Conservation (phyloP, 2,113 vertebrate species). For the Rhegmatorhina hoffmannsi region DNA sequence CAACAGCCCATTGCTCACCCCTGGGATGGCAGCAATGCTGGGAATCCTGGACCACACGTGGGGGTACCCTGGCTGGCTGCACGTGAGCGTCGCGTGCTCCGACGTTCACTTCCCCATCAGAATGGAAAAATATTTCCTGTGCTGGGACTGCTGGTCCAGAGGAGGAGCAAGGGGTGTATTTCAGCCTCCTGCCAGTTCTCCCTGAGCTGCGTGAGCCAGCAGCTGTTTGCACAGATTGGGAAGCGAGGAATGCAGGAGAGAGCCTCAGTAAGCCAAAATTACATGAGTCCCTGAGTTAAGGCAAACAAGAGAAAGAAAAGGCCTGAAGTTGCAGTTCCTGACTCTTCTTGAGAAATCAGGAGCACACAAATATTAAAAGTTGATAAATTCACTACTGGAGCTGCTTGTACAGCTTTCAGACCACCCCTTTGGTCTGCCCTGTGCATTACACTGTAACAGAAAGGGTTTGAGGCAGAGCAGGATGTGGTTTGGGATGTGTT, state of each 20-base stretch:
- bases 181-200: not conserved
- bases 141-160: not conserved
- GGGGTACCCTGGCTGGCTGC: rapidly evolving
- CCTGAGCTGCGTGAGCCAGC: not conserved
- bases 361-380: not conserved
- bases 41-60: not conserved
- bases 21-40: not conserved
- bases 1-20: not conserved
- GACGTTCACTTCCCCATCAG: not conserved
- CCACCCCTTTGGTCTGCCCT: not conserved
- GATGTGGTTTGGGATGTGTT: rapidly evolving
- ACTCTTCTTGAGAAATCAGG: not conserved
- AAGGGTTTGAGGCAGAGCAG: not conserved
- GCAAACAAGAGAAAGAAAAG: not conserved
- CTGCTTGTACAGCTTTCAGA: not conserved
- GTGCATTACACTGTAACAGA: not conserved
- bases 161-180: not conserved
- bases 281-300: not conserved
- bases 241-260: not conserved
- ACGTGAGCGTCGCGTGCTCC: not conserved
- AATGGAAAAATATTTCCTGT: not conserved
- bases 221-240: not conserved
- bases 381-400: not conserved
- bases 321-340: not conserved
- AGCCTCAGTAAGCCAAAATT: not conserved